Evolutionary conservation across 2,797 vertebrate species (phyloP).

Genomic region (Artibeus lituratus): DNA sequence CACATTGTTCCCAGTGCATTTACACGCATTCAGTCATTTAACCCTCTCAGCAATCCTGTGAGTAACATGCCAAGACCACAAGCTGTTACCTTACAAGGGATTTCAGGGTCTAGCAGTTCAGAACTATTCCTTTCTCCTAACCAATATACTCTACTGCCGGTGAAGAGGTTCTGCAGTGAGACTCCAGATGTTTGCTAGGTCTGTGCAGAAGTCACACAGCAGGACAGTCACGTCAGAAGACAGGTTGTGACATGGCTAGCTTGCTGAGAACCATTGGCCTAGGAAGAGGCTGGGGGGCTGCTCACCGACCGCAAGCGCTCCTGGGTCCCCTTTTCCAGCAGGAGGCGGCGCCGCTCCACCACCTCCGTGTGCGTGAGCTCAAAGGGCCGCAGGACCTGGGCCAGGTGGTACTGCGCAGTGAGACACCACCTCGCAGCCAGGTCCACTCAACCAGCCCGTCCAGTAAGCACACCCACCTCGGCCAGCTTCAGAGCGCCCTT

Average conservation of each 20-base stretch:
- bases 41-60: background rate
- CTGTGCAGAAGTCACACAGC: background rate
- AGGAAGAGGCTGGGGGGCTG: rapidly evolving
- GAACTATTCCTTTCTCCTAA: background rate
- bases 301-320: constrained; percentile 70
- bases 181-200: background rate
- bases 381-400: constrained; percentile 87
- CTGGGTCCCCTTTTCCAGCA: constrained; percentile 77
- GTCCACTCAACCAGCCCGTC: background rate
- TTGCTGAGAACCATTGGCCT: background rate
- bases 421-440: rapidly evolving
- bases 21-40: background rate
- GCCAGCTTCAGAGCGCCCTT: constrained; percentile 86
- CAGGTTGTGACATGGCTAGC: rapidly evolving
- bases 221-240: no score
- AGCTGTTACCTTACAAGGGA: background rate
- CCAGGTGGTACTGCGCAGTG: background rate
- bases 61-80: background rate
- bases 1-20: background rate
- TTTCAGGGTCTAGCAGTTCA: background rate
- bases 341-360: constrained; percentile 86
- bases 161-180: background rate
- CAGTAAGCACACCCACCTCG: constrained; percentile 74
- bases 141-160: no score
- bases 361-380: constrained; percentile 88